Evolutionary conservation across 2,888 invertebrate genomes (phyloP), one percentile per base, ranked within the genome.

Genomic region (Agrilus cyanescens): DNA sequence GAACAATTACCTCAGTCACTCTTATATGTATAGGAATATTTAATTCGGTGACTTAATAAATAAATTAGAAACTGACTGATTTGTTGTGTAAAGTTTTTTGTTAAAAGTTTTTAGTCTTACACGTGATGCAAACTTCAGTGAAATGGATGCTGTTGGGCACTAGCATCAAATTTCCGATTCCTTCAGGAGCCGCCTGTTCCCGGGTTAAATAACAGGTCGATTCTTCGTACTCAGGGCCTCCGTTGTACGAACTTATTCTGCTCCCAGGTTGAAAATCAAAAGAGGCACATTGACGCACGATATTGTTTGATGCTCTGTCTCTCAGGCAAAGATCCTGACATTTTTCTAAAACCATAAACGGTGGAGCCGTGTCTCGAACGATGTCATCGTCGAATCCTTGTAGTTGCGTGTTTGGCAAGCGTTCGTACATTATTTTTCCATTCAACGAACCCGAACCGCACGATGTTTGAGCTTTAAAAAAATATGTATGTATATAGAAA

Each of bases 241-340:
- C 74, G 51, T 83, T 85, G 56, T 83, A 88, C 0, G 85, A 84
- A 29, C 86, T 83, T 50, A 87, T 85, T 32, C 88, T 74, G 51
- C 84, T 84, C 43, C 90, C 91, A 0, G 90, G 89, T 65, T 88
- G 86, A 61, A 90, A 91, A 66, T 91, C 90, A 53, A 91, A 89
- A 35, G 89, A 90, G 47, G 84, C 81, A 63, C 90, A 91, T 2
- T 85, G 80, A 50, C 88, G 74, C 14, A 88, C 87, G 37, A 89
- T 74, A 62, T 88, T 87, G 62, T 85, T 87, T 8, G 81, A 78
- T 4, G 73, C 76, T 48, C 88, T 75, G 62, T 90, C 90, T 13
- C 88, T 75, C 45, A 88, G 67, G 57, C 90, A 91, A 8, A 89
- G 67, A 57, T 87, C 85, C 44, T 57, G 86, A 64, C 91, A 91